Percentiles rank a stretch among this genome's conserved stretches.
phyloP scores from a whole-genome alignment of 2,888 invertebrate species.

The Eupithecia subumbrata region DNA sequence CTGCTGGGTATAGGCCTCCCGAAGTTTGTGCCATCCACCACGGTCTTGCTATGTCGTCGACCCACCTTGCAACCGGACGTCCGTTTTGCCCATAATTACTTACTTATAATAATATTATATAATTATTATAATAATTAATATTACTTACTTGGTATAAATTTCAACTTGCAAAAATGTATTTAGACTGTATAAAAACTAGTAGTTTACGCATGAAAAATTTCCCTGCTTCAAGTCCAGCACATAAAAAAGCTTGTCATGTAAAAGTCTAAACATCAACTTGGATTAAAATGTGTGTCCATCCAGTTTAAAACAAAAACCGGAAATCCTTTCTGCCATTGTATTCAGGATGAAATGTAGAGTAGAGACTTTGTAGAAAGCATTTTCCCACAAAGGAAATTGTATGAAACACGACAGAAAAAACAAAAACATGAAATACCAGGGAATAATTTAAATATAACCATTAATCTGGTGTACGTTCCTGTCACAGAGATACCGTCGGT shows the following conservation, averaged over 20 bases:
- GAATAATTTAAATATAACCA: slow-evolving; percentile 81
- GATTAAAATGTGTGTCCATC: slow-evolving; percentile 14
- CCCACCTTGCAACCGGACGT: too few species aligned
- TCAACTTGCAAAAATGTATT: too few species aligned
- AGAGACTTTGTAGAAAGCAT: slow-evolving; percentile 61
- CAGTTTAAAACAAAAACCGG: slow-evolving; percentile 17
- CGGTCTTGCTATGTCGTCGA: too few species aligned
- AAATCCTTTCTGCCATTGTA: slow-evolving; percentile 43
- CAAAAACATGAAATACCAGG: slow-evolving; percentile 64
- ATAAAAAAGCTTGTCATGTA: neutral
- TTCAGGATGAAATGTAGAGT: slow-evolving; percentile 65
- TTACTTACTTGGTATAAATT: too few species aligned
- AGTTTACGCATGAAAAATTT: neutral
- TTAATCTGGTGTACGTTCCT: slow-evolving; percentile 76
- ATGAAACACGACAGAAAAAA: slow-evolving; percentile 60
- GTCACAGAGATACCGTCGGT: slow-evolving; percentile 67
- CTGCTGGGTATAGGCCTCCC: too few species aligned
- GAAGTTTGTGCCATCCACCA: too few species aligned
- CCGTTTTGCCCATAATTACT: too few species aligned
- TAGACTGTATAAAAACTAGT: neutral
- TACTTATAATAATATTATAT: too few species aligned
- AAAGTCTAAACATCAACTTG: slow-evolving; percentile 13
- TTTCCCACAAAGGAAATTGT: slow-evolving; percentile 48
- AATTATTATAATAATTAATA: too few species aligned
- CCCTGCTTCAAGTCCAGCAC: neutral